phyloP scores from a whole-genome alignment of 2,113 vertebrate genomes.

The Stegastes partitus region DNA sequence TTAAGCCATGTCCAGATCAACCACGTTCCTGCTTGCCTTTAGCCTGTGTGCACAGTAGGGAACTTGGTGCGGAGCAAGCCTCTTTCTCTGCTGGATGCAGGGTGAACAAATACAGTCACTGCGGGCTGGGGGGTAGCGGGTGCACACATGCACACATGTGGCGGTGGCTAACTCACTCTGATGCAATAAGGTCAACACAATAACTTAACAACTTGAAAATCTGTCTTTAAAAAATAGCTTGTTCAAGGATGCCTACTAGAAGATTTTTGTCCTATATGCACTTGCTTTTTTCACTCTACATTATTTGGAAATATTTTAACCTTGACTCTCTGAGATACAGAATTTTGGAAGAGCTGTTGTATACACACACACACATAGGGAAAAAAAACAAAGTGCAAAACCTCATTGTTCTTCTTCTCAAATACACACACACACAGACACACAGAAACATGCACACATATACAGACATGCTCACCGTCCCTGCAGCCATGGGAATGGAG shows the following conservation, averaged over 20 bases:
- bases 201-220: not conserved
- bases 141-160: not conserved
- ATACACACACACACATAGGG: conserved; percentile 8
- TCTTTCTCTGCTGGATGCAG: conserved; percentile 59
- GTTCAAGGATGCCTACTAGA: not conserved
- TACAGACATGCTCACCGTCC: conserved; percentile 67
- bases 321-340: not conserved
- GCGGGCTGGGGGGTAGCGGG: not conserved
- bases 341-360: conserved; percentile 31
- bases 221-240: not conserved
- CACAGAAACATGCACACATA: conserved; percentile 45
- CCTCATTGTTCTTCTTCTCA: conserved; percentile 54
- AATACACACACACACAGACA: conserved; percentile 43
- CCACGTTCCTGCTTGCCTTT: conserved; percentile 48
- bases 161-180: conserved; percentile 2
- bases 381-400: conserved; percentile 52
- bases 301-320: conserved; percentile 10
- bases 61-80: conserved; percentile 45
- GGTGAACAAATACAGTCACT: conserved; percentile 51
- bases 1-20: conserved; percentile 68
- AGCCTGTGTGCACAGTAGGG: conserved; percentile 66
- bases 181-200: conserved; percentile 8
- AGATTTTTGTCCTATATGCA: not conserved
- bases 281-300: not conserved
- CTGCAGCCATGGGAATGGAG: conserved; percentile 79